phyloP scores from a whole-genome alignment of 1,140 invertebrate species.

The Listronotus oregonensis region DNA sequence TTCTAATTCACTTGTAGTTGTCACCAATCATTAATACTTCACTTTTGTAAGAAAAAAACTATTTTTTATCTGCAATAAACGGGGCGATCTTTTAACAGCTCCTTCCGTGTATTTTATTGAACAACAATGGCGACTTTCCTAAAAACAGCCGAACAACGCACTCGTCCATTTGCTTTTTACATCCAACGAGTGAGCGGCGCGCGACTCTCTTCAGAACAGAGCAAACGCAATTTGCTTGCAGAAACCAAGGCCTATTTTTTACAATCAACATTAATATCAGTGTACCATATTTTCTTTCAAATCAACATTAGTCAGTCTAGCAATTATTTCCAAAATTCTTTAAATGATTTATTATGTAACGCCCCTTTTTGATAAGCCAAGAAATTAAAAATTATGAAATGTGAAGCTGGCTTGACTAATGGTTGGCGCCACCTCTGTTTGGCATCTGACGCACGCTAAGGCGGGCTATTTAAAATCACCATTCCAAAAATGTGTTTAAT shows the following conservation, averaged over 20 bases:
- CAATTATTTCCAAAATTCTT: conserved; percentile 1
- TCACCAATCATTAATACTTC: conserved; percentile 6
- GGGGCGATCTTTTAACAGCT: not conserved
- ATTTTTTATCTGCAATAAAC: conserved; percentile 16
- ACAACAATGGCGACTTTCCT: conserved; percentile 54
- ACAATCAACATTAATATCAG: conserved; percentile 4
- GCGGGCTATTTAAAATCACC: too few species aligned
- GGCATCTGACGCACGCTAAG: too few species aligned
- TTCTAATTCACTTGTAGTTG: conserved; percentile 20
- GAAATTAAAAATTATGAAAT: not conserved
- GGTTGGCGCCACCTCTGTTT: not conserved
- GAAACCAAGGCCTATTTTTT: conserved; percentile 38
- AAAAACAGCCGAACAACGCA: conserved; percentile 52
- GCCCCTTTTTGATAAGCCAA: not conserved
- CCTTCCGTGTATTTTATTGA: conserved; percentile 43
- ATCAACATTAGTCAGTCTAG: not conserved
- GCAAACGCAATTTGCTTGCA: conserved; percentile 42
- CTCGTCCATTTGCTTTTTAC: conserved; percentile 44
- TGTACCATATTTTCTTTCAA: too few species aligned
- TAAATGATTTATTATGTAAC: not conserved
- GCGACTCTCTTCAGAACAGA: conserved; percentile 30
- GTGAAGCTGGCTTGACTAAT: conserved; percentile 1
- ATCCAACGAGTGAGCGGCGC: conserved; percentile 38
- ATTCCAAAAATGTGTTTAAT: too few species aligned
- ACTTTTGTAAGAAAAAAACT: not conserved